These are phyloP conservation scores for Lamellibrachia luymesi DNA, from an alignment of 1,140 invertebrate species.

Conservation along the genomic window DNA sequence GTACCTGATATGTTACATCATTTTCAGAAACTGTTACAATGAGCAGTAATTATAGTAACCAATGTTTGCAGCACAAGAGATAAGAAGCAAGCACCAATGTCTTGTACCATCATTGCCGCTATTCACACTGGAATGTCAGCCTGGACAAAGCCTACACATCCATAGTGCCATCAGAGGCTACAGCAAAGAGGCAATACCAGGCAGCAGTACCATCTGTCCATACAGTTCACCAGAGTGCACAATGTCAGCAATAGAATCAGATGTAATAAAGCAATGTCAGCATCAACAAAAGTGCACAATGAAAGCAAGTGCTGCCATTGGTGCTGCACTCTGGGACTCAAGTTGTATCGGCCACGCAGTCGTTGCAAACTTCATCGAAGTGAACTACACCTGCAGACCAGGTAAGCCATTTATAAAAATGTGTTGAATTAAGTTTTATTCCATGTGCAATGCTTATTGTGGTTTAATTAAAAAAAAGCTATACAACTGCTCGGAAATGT, in stretches of 20 bases:
- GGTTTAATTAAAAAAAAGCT: too few species aligned
- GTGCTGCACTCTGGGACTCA: neutral
- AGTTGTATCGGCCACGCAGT: neutral
- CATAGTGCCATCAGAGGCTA: neutral
- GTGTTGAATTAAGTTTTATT: too few species aligned
- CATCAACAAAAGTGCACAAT: neutral
- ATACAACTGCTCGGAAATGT: too few species aligned
- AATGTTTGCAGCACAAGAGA: neutral
- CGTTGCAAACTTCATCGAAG: neutral
- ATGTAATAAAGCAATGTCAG: neutral
- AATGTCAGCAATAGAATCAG: neutral
- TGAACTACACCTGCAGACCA: neutral
- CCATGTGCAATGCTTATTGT: too few species aligned
- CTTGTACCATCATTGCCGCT: neutral
- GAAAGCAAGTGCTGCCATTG: neutral
- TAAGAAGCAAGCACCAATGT: neutral
- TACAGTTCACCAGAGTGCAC: neutral
- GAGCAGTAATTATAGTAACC: neutral
- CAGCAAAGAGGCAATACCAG: neutral
- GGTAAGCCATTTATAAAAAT: neutral
- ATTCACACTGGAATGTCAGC: neutral
- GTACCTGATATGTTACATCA: neutral
- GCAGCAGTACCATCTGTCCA: neutral
- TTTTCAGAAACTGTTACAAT: neutral
- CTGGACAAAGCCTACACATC: neutral